Evolutionary conservation across 2,888 invertebrate genomes (phyloP), one percentile per base, ranked within the genome.

Genomic region (Pomacea canaliculata): DNA sequence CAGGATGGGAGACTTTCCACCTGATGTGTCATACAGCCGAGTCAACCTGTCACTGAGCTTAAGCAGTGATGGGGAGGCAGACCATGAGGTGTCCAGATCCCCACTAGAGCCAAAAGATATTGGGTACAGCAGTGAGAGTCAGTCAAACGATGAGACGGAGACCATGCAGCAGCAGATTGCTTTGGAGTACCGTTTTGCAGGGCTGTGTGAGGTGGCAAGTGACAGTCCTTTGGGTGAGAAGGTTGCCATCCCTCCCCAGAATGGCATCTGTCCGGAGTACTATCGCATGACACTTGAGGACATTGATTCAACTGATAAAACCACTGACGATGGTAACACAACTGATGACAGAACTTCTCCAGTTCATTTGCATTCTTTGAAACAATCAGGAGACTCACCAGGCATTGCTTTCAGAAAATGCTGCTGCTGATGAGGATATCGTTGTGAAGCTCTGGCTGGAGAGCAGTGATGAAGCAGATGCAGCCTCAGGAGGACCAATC

Each of bases 101-200:
- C 60, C 23, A 1, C 73, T 67, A 59, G 82, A 82, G 65, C 63
- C 73, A 37, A 78, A 78, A 71, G 91, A 91, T 82, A 85, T 91
- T 56, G 91, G 91, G 13, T 91, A 91, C 81, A 90, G 90, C 73
- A 91, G 91, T 82, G 91, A 90, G 82, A 90, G 90, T 75, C 89
- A 89, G 79, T 90, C 90, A 9, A 89, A 87, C 67, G 90, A 91
- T 76, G 91, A 91, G 76, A 81, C 83, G 18, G 85, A 84, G 62
- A 70, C 77, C 23, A 79, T 81, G 73, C 79, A 83, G 49, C 82
- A 82, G 72, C 82, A 82, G 78, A 80, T 79, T 62, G 76, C 78
- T 70, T 65, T 82, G 77, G 82, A 82, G 77, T 78, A 79, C 51
- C 78, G 76, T 46, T 82, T 73, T 69, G 76, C 77, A 7, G 82